A percentile compares a stretch with the other conserved stretches of the same genome.
These are phyloP conservation scores for Palythoa grandiflora DNA, from an alignment of 92 coral and sea anemone species.

Conservation along the genomic window DNA sequence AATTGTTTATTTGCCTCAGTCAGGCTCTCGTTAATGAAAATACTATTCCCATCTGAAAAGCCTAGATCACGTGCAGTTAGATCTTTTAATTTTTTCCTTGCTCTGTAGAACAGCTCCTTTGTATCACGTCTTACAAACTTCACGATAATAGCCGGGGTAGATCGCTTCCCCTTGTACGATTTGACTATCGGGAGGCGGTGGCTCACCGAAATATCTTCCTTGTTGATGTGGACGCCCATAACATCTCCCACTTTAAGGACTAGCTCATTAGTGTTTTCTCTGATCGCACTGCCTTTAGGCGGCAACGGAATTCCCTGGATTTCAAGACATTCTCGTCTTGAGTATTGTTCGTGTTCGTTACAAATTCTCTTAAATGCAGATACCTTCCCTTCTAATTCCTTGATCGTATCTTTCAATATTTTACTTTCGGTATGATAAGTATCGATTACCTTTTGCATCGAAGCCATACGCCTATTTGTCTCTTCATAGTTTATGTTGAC, in stretches of 20 bases:
- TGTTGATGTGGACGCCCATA: slow-evolving; percentile 33
- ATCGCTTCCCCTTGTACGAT: slow-evolving; percentile 45
- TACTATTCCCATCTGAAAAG: no score
- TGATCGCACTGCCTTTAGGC: slow-evolving; percentile 2
- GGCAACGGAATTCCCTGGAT: neutral
- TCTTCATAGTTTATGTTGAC: neutral
- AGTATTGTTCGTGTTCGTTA: slow-evolving; percentile 3
- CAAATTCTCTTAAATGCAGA: slow-evolving; percentile 1
- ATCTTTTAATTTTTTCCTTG: no score
- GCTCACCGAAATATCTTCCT: slow-evolving; percentile 46
- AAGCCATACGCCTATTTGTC: neutral
- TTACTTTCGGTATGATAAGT: no score
- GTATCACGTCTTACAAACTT: slow-evolving; percentile 13
- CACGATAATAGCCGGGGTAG: slow-evolving; percentile 41
- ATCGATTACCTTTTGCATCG: no score
- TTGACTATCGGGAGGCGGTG: slow-evolving; percentile 42
- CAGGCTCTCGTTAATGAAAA: slow-evolving; percentile 36
- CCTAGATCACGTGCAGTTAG: no score
- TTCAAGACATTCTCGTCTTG: no score
- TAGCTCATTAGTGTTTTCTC: slow-evolving; percentile 41
- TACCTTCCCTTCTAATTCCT: slow-evolving; percentile 2
- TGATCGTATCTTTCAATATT: neutral
- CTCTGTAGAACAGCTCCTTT: no score
- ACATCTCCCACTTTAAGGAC: slow-evolving; percentile 38
- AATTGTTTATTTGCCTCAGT: neutral